Base-by-base conservation (phyloP, 1,140 invertebrate species). In the Saccostrea cuccullata region DNA sequence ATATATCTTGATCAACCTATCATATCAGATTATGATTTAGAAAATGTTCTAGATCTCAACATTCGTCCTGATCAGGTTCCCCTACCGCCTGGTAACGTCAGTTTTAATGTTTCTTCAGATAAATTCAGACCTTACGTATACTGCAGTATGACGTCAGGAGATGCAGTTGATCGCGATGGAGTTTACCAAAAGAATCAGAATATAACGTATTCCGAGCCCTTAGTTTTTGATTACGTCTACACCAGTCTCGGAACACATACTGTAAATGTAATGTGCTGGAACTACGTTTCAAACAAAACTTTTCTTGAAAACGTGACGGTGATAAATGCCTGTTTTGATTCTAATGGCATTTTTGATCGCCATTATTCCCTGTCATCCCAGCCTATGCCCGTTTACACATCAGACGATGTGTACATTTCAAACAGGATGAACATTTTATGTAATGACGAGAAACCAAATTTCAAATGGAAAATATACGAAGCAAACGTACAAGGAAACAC, bases 281-380 rank as follows among this genome's bases (percentile, higher is more conserved):
- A 77, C 15, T 77, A 77, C 70, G 11, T 77, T 30, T 77, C 70
- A 15, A 36, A 13, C 3, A 77, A 77, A 77, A 26, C 5, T 13
- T 30, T 77, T 11, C 13, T 17, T 30, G 30, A 30, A 13, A 36
- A 30, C 2, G 70, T 36, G 30, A 30, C 26, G 6, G 15, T 36
- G 23, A 17, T 77, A 15, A 77, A 77, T 77, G 11, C 70, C 9
- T 36, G 70, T 77, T 77, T 77, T 77, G 70, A 77, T 36, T 36
- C 70, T 77, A 26, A 36, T 30, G 70, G 70, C 5, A 77, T 77
- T 77, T 77, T 77, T 77, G 70, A 77, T 77, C 70, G 70, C 9
- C 23, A 30, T 26, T 12, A 77, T 30, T 77, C 70, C 15, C 23
- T 77, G 26, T 12, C 70, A 77, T 30, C 70, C 11, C 11, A 77